Conservation (phyloP, 2,113 vertebrate species). For the zebrafish (Danio rerio) region GRCz12tu NC_133198.1:30182001-30182500, state of each 20-base stretch:
- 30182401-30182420: conserved; percentile 79
- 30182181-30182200: background rate
- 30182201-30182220: conserved; percentile 8
- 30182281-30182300: conserved; percentile 84
- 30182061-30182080: no score
- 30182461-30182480: conserved; percentile 25
- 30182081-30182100: no score
- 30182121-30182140: no score
- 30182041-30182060: no score
- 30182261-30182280: conserved; percentile 91
- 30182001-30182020: no score
- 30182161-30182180: background rate
- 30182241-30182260: conserved; percentile 46
- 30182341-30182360: conserved; percentile 89
- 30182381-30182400: conserved; percentile 81
- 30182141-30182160: background rate
- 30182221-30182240: background rate
- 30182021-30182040: no score
- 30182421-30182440: conserved; percentile 57
- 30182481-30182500: conserved; percentile 72
- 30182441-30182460: conserved; percentile 23
- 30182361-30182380: conserved; percentile 90
- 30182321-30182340: conserved; percentile 65
- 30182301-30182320: conserved; percentile 51
- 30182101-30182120: no score